A percentile compares a stretch with the other conserved stretches of the same genome.
phyloP scores from a whole-genome alignment of 2,888 invertebrate genomes.

The Calameuta pallipes region DNA sequence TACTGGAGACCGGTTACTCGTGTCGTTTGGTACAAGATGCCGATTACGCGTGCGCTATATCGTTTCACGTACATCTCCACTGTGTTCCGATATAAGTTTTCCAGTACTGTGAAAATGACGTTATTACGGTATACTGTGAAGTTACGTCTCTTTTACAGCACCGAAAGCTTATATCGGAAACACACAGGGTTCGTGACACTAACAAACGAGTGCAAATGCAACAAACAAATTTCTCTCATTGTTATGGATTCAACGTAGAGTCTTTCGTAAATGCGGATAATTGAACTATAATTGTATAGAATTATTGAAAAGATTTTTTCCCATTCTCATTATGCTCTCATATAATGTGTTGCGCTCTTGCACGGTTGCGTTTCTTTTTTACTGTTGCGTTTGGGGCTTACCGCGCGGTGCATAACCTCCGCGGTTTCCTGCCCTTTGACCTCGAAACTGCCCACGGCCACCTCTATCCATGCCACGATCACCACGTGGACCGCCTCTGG shows the following conservation, averaged over 20 bases:
- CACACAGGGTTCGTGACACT: not conserved
- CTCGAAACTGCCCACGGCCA: conserved; percentile 57
- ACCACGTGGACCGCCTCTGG: conserved; percentile 47
- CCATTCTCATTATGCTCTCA: conserved; percentile 29
- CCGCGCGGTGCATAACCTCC: conserved; percentile 55
- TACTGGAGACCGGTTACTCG: not conserved
- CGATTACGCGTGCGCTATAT: not conserved
- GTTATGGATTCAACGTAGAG: conserved; percentile 32
- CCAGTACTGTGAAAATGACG: too few relatives aligned
- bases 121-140: too few relatives aligned
- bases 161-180: too few relatives aligned
- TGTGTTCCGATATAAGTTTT: too few relatives aligned
- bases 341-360: conserved; percentile 21
- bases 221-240: not conserved
- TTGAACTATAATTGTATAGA: conserved; percentile 40
- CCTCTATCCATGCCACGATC: conserved; percentile 50
- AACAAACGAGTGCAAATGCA: too few relatives aligned
- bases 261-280: conserved; percentile 46
- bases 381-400: conserved; percentile 58
- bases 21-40: not conserved
- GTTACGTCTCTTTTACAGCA: too few relatives aligned
- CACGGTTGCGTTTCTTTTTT: conserved; percentile 28
- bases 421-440: conserved; percentile 65
- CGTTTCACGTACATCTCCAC: not conserved
- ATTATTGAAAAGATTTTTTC: conserved; percentile 33